phyloP scores from a whole-genome alignment of 2,888 invertebrate genomes.

The Agrotis exclamationis region DNA sequence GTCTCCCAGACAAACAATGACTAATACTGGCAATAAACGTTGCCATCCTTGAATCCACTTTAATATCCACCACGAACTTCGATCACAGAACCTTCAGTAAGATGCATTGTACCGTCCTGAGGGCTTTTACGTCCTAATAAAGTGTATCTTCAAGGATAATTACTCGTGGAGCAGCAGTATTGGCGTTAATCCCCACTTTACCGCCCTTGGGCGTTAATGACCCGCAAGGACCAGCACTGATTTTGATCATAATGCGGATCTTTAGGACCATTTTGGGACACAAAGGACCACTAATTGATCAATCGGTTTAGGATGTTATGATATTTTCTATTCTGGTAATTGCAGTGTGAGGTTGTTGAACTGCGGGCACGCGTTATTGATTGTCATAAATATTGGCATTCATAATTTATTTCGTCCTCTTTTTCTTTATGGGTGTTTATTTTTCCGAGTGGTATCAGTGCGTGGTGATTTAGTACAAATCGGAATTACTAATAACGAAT shows the following conservation, averaged over 20 bases:
- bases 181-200: constrained; percentile 67
- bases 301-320: constrained; percentile 13
- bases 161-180: constrained; percentile 58
- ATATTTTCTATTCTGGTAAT: constrained; percentile 28
- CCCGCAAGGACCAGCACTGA: constrained; percentile 43
- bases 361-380: constrained; percentile 24
- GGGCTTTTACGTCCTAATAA: constrained; percentile 66
- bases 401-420: constrained; percentile 44
- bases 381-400: constrained; percentile 43
- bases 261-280: constrained; percentile 23
- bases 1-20: constrained; percentile 37
- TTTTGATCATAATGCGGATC: constrained; percentile 40
- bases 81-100: constrained; percentile 62
- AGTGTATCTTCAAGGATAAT: constrained; percentile 73
- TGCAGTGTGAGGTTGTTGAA: constrained; percentile 28
- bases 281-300: constrained; percentile 43
- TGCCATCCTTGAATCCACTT: constrained; percentile 45
- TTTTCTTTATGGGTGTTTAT: constrained; percentile 39
- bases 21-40: constrained; percentile 47
- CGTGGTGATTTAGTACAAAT: constrained; percentile 30
- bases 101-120: constrained; percentile 69
- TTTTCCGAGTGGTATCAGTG: constrained; percentile 24
- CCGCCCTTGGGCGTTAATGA: constrained; percentile 51
- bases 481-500: constrained; percentile 13
- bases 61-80: constrained; percentile 45